Evolutionary conservation across 1,140 invertebrate species (phyloP).

Genomic region (Procambarus virginalis): DNA sequence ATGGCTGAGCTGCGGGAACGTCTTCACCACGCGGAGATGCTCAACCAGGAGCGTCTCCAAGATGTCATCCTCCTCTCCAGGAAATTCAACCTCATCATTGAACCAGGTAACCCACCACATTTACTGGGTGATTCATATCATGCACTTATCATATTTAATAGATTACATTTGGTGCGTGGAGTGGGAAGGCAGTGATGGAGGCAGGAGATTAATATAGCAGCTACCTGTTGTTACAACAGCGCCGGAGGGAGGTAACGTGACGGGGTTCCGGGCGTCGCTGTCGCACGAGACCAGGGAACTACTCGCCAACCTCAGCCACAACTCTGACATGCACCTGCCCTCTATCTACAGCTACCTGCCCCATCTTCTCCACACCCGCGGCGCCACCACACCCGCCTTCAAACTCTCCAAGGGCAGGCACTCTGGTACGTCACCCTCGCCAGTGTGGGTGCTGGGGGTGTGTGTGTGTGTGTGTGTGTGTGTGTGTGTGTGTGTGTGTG

Average conservation of each 20-base stretch:
- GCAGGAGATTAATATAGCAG: too few relatives aligned
- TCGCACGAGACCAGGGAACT: constrained; percentile 71
- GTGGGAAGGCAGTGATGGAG: too few relatives aligned
- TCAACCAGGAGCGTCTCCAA: constrained; percentile 82
- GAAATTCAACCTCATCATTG: constrained; percentile 76
- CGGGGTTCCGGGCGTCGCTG: constrained; percentile 18
- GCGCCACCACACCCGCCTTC: constrained; percentile 86
- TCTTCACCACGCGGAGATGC: constrained; percentile 82
- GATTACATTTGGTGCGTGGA: too few relatives aligned
- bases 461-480: too few relatives aligned
- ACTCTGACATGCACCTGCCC: constrained; percentile 79
- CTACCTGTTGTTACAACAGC: too few relatives aligned
- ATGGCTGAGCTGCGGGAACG: constrained; percentile 83
- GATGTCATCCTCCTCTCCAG: constrained; percentile 81
- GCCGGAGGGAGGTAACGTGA: not conserved
- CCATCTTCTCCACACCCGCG: constrained; percentile 86
- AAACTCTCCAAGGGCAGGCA: constrained; percentile 83
- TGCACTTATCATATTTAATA: too few relatives aligned
- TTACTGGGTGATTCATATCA: too few relatives aligned
- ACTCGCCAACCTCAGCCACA: constrained; percentile 71
- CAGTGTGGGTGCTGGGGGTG: too few relatives aligned
- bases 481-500: too few relatives aligned
- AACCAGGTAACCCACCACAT: constrained; percentile 21
- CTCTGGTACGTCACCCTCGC: constrained; percentile 76
- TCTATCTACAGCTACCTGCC: constrained; percentile 91